A percentile compares a stretch with the other conserved stretches of the same genome.
Conservation (phyloP, 2,113 vertebrate genomes). For the Grammomys surdaster region DNA sequence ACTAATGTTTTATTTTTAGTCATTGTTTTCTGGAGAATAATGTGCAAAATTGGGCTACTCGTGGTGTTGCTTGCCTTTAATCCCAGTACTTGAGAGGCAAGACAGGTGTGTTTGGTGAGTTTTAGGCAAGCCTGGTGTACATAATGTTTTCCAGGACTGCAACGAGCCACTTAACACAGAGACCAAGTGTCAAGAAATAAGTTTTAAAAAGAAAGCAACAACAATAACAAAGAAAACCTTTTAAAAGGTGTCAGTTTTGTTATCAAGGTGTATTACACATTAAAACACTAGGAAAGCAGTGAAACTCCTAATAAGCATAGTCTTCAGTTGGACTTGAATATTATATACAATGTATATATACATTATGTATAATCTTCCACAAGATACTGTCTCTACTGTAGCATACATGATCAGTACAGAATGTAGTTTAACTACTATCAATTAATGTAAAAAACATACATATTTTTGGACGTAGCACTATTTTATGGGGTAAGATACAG, state of each 20-base stretch:
- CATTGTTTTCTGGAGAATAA: neutral
- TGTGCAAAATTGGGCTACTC: neutral
- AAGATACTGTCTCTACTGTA: neutral
- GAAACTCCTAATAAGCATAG: neutral
- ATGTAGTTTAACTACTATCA: neutral
- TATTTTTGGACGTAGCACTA: neutral
- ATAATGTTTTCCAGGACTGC: neutral
- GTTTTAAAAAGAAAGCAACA: neutral
- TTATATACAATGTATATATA: too few relatives aligned
- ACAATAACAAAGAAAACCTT: neutral
- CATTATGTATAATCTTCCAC: too few relatives aligned
- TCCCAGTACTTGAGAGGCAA: neutral
- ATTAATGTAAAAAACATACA: neutral
- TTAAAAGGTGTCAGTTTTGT: neutral
- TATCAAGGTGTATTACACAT: neutral
- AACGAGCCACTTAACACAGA: neutral
- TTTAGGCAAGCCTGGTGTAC: neutral
- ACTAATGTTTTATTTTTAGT: neutral
- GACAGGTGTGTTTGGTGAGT: neutral
- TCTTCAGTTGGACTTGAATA: neutral
- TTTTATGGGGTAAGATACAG: neutral
- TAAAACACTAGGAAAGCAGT: neutral
- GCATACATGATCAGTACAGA: neutral
- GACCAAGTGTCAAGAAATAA: neutral
- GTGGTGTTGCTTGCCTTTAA: neutral